A percentile compares a stretch with the other conserved stretches of the same genome.
phyloP scores from a whole-genome alignment of 2,113 vertebrate species.

The Anolis carolinensis region DNA sequence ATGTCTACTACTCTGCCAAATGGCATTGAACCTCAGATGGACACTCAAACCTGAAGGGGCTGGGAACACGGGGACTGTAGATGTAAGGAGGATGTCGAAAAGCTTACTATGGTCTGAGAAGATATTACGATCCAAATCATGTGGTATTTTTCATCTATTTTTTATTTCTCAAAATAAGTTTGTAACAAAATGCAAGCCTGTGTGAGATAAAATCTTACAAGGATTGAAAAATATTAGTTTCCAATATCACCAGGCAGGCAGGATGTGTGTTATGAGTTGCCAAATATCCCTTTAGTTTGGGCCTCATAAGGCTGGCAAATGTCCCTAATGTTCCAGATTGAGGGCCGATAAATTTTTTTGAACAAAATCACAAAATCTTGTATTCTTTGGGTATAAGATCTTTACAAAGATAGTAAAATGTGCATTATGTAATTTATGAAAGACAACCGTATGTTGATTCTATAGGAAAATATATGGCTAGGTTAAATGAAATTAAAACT shows the following conservation, averaged over 20 bases:
- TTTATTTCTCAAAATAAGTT: slow-evolving; percentile 56
- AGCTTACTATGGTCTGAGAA: not conserved
- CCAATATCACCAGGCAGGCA: not conserved
- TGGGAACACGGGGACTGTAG: not conserved
- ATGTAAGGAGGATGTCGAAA: not conserved
- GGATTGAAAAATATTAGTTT: slow-evolving; percentile 12
- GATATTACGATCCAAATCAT: not conserved
- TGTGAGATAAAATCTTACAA: slow-evolving; percentile 33
- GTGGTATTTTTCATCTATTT: slow-evolving; percentile 58
- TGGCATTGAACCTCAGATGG: not conserved
- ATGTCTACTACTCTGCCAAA: not conserved
- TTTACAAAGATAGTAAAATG: too few relatives aligned
- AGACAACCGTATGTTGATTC: too few relatives aligned
- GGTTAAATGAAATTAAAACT: too few relatives aligned
- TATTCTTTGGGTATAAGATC: too few relatives aligned
- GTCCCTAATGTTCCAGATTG: too few relatives aligned
- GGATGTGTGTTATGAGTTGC: not conserved
- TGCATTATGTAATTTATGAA: too few relatives aligned
- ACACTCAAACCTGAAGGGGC: not conserved
- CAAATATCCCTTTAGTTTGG: too few relatives aligned
- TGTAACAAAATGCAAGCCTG: slow-evolving; percentile 58
- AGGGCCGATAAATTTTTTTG: too few relatives aligned
- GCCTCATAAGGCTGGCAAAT: too few relatives aligned
- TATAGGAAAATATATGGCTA: too few relatives aligned
- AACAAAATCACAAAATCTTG: too few relatives aligned